These are phyloP conservation scores for Lithophane leautieri DNA, from an alignment of 2,888 invertebrate species.

Conservation along the genomic window DNA sequence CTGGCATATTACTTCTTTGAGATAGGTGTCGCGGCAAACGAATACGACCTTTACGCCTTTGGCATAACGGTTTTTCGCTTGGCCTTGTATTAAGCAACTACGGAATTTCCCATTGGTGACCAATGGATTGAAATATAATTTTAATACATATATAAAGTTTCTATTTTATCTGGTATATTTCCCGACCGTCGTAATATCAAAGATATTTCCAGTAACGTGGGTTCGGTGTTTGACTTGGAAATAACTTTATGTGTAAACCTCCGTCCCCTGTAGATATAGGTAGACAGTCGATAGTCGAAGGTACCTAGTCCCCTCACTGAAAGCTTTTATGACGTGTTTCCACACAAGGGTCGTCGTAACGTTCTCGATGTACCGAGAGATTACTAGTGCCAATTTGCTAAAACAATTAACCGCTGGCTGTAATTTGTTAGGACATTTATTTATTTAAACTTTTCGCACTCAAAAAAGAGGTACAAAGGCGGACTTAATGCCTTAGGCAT, in stretches of 20 bases:
- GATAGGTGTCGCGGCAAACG: conserved; percentile 49
- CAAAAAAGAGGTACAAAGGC: too few relatives aligned
- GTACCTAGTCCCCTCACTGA: conserved; percentile 13
- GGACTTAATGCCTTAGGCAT: too few relatives aligned
- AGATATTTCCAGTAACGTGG: conserved; percentile 51
- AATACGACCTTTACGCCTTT: conserved; percentile 35
- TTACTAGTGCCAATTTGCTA: conserved; percentile 48
- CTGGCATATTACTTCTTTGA: conserved; percentile 54
- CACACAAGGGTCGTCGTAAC: conserved; percentile 55
- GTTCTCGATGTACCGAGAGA: conserved; percentile 35
- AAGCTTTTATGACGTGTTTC: conserved; percentile 60
- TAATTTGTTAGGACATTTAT: neutral
- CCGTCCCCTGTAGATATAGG: neutral
- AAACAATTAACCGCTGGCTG: conserved; percentile 39
- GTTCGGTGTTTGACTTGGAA: conserved; percentile 50
- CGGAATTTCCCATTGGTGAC: conserved; percentile 56
- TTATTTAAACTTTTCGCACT: too few relatives aligned
- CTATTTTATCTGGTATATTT: conserved; percentile 51
- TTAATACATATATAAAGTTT: conserved; percentile 59
- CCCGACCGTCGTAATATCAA: conserved; percentile 45
- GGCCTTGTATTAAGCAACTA: conserved; percentile 25
- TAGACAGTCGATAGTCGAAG: neutral
- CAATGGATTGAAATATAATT: conserved; percentile 66
- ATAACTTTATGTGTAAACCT: conserved; percentile 56
- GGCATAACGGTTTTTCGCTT: conserved; percentile 11